A percentile compares a stretch with the other conserved stretches of the same genome.
Evolutionary conservation across 2,113 vertebrate species (phyloP).

Genomic region (Chelonoidis abingdonii): DNA sequence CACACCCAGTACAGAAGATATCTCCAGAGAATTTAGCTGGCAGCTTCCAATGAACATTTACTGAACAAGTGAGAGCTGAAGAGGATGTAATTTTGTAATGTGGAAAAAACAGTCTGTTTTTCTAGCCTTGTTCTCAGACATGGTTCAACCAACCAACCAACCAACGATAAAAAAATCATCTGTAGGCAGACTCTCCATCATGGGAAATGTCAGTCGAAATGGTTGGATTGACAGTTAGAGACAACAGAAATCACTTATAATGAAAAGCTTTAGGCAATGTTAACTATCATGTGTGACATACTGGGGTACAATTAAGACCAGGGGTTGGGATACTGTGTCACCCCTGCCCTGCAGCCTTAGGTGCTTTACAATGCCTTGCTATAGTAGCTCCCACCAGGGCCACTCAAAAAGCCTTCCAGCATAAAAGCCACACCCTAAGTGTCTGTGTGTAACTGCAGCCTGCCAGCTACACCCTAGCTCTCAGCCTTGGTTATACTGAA

Average conservation of each 20-base stretch:
- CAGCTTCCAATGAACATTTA: background rate
- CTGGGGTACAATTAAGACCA: no score
- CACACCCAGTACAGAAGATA: background rate
- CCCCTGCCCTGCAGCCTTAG: no score
- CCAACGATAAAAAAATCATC: slow-evolving; percentile 60
- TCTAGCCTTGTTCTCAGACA: slow-evolving; percentile 55
- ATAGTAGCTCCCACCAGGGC: no score
- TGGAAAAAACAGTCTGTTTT: slow-evolving; percentile 55
- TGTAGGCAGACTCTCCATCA: slow-evolving; percentile 50
- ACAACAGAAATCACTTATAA: slow-evolving; percentile 52
- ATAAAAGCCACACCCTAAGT: no score
- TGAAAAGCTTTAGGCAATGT: slow-evolving; percentile 44
- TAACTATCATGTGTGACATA: slow-evolving; percentile 33
- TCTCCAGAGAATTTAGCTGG: background rate
- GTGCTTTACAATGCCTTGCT: no score
- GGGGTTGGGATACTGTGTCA: no score
- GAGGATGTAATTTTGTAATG: background rate
- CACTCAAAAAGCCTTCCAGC: no score
- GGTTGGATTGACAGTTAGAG: slow-evolving; percentile 58
- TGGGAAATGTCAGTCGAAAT: slow-evolving; percentile 55
- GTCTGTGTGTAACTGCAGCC: no score
- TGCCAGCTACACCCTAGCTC: no score
- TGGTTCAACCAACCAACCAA: background rate
- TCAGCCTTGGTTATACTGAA: no score
- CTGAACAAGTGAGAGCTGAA: no score